Base-by-base conservation (phyloP, 2,888 invertebrate genomes). In the Cataglyphis rosenhaueri region DNA sequence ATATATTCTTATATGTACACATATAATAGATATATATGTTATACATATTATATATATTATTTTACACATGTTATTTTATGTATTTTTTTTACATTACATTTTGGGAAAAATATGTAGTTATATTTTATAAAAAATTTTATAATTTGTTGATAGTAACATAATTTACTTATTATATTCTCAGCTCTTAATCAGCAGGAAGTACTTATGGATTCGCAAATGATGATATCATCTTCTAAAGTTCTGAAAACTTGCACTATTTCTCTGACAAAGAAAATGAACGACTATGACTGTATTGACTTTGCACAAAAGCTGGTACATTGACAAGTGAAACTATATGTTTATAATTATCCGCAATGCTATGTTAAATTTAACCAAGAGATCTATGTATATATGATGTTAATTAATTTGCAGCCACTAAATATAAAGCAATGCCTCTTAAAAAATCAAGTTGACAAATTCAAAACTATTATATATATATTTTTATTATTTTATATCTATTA, bases 121-220 rank as follows among this genome's bases (percentile, higher is more conserved):
- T 3, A 29, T 32, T 25, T 25, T 1, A 1, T 1, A n/a, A 32
- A 21, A 32, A 12, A 48, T 48, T 48, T n/a, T n/a, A n/a, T 48
- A 48, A 48, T 48, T 18, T 48, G 1, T 6, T 48, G 0, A n/a
- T 18, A 48, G 6, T 48, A n/a, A n/a, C 48, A 44, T 44, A 48
- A 41, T 41, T 48, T 12, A 18, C 5, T 48, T 48, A 65, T 48
- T 48, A 65, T 55, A 25, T 66, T 89, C 87, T 71, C 25, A 92
- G 93, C 88, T 15, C 83, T 87, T 29, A 87, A 91, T 86, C 93
- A 92, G 59, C 93, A 92, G 62, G 93, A 93, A 82, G 88, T 94
- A 35, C 82, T 94, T 25, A 78, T 94, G 78, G 94, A 94, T 85
- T 93, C 94, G 3, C 90, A 92, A 87, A 89, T 94, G 38, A 92